Evolutionary conservation across 1,140 invertebrate species (phyloP).

Genomic region (Euglossa dilemma): DNA sequence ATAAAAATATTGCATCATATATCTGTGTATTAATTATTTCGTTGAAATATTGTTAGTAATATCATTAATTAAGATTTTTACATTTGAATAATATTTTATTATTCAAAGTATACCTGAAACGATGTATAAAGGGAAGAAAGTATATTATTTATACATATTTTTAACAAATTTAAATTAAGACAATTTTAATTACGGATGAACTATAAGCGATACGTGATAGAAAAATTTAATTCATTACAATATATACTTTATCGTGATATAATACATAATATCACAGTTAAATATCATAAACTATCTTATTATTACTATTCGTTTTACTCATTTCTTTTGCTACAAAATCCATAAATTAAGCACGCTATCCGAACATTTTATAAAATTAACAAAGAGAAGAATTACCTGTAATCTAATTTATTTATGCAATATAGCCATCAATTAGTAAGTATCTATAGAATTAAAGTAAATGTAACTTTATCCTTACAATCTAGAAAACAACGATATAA

Average conservation of each 20-base stretch:
- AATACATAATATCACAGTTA: not conserved
- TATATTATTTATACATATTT: no score
- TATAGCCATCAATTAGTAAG: not conserved
- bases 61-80: no score
- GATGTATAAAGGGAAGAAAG: no score
- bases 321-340: not conserved
- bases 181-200: no score
- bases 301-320: not conserved
- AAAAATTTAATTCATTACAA: no score
- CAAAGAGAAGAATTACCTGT: not conserved
- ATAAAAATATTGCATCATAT: no score
- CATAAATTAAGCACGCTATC: not conserved
- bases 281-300: not conserved
- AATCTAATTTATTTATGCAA: not conserved
- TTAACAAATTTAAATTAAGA: no score
- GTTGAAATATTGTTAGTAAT: no score
- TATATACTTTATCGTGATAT: not conserved
- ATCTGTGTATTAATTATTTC: no score
- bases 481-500: not conserved
- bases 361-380: not conserved
- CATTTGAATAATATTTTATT: no score
- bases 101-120: no score
- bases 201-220: no score
- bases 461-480: not conserved
- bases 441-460: not conserved